Evolutionary conservation across 35 echinoderm and acorn worm species (phyloP), one percentile per base, ranked within the genome.

Genomic region (Ophiothrix spiculata): DNA sequence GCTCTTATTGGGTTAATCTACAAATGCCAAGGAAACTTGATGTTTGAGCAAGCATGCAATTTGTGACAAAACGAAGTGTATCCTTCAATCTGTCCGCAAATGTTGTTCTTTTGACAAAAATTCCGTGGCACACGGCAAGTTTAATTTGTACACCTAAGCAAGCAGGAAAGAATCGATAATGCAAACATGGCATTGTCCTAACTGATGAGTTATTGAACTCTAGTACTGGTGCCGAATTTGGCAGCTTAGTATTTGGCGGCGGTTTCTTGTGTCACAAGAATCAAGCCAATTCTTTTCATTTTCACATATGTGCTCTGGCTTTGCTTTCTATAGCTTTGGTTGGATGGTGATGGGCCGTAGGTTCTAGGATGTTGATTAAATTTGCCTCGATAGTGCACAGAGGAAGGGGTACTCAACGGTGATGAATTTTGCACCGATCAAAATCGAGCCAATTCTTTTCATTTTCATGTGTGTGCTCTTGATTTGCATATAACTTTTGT

Each of bases 361-460:
- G 60, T 69, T 28, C 60, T 25, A 2, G 17, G 60, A 69, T 69
- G 60, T 69, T 69, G 60, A 69, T 25, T 69, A 69, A 6, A 2
- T 69, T 69, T 69, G 60, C 60, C 23, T 69, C 60, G 29, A 69
- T n/a, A n/a, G n/a, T n/a, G n/a, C n/a, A n/a, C n/a, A n/a, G n/a
- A n/a, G n/a, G n/a, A n/a, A n/a, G n/a, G n/a, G n/a, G n/a, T n/a
- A n/a, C n/a, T n/a, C n/a, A n/a, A n/a, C n/a, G n/a, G n/a, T n/a
- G n/a, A n/a, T n/a, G n/a, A n/a, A n/a, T n/a, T n/a, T n/a, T n/a
- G n/a, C n/a, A n/a, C n/a, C n/a, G n/a, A n/a, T n/a, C n/a, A n/a
- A n/a, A n/a, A n/a, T n/a, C n/a, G n/a, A n/a, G n/a, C n/a, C n/a
- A n/a, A n/a, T n/a, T n/a, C n/a, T n/a, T n/a, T n/a, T n/a, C n/a